Evolutionary conservation across 2,113 vertebrate genomes (phyloP), one percentile per base, ranked within the genome.

Genomic region (Shinisaurus crocodilurus): DNA sequence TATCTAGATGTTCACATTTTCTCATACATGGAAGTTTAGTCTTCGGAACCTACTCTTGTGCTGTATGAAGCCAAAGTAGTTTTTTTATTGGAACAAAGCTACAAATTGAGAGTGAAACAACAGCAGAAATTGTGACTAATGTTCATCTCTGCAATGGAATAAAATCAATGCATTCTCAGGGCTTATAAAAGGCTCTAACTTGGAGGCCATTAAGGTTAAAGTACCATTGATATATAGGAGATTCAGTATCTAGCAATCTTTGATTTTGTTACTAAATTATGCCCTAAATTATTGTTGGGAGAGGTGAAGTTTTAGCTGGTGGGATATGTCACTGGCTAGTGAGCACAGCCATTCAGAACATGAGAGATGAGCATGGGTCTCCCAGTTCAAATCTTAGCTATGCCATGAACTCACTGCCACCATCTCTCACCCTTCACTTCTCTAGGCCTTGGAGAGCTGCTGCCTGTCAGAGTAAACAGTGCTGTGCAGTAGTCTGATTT

Each of bases 151-250:
- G 8, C 10, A 48, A 5, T 48, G 16, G 45, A 87, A 89, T 43
- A 69, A 48, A 90, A 88, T 34, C 82, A 43, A 1, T 87, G 63
- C 34, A 3, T 40, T 75, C 5, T 48, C 85, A 9, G 6, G 79
- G 10, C n/a, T 85, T 60, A 70, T 88, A 91, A 92, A 34, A 29
- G 7, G 83, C 70, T 25, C 6, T 85, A 82, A 88, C 50, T 89
- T 48, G 2, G 40, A 54, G 54, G 7, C 10, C 13, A 60, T 43
- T 76, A 88, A 88, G 25, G 48, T 83, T 37, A 87, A 82, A 87
- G 27, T 63, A 50, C 27, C 5, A 60, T 7, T 54, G 18, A 37
- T 69, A 23, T 43, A 25, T 34, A n/a, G 13, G 27, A n/a, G 40
- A 70, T 34, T 79, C 74, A 25, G 81, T 54, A 77, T 25, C 20